Base-by-base conservation (phyloP, 2,113 vertebrate genomes). In the Egretta garzetta region DNA sequence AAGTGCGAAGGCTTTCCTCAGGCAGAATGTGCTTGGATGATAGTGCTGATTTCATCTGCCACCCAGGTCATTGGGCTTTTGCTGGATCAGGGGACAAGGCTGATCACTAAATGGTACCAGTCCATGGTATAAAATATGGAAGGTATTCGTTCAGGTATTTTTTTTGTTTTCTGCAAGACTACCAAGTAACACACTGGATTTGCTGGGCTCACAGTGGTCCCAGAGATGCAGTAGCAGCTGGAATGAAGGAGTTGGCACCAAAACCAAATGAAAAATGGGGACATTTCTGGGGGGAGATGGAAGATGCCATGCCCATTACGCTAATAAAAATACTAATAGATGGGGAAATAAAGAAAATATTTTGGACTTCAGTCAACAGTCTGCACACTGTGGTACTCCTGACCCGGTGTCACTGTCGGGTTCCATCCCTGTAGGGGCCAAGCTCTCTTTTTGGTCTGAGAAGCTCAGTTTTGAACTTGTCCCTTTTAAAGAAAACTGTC, bases 301-400 rank as follows among this genome's bases (percentile, higher is more conserved):
- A 28, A 67, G 21, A 9, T 41, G 43, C 8, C 20, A 5, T 37
- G 58, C 1, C 3, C 47, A 3, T 58, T 26, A 12, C 30, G 27
- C 9, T 22, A 4, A 4, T 9, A 4, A 52, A 32, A 17, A 6
- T 5, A 5, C 1, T 19, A 12, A 8, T 4, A 58, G 56, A 15
- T 21, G n/a, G 76, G 53, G 62, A 33, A 49, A 28, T 45, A 43
- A 7, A 28, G 53, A 43, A 67, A 33, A 45, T 7, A 6, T 14
- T 50, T 33, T 6, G 24, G 35, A 16, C 35, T 24, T 45, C 8
- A 3, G 35, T 14, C 4, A 6, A 1, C 23, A 67, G 15, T 32
- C 26, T 26, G 4, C 37, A 20, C 22, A 8, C 22, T 24, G 77
- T 12, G 43, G 55, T 15, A 11, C 3, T 49, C 8, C 12, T 67